Conservation (phyloP, 2,113 vertebrate genomes). For the Catharus bicknelli region DNA sequence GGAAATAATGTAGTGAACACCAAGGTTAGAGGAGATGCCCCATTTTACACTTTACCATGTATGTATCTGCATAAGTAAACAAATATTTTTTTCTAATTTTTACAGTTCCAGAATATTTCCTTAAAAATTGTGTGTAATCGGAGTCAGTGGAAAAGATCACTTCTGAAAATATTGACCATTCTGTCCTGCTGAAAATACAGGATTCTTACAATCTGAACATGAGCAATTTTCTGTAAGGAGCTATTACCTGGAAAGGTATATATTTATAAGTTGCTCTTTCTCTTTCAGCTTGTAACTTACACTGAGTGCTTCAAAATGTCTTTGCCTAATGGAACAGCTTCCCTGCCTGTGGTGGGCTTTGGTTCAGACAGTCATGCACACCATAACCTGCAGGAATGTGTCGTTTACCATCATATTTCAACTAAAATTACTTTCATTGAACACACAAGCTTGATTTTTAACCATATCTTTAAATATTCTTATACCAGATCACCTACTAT, state of each 20-base stretch:
- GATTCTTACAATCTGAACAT: not conserved
- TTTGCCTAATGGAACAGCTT: not conserved
- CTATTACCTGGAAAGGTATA: not conserved
- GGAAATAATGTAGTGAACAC: rapidly evolving
- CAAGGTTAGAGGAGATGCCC: rapidly evolving
- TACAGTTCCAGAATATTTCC: not conserved
- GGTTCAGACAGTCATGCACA: not conserved
- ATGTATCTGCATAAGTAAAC: not conserved
- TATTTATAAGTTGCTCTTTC: not conserved
- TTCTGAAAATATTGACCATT: not conserved
- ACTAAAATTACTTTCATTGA: not conserved
- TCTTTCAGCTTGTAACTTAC: not conserved
- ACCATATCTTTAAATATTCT: not conserved
- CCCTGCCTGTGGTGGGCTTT: not conserved
- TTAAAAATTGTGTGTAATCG: not conserved
- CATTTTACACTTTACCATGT: not conserved
- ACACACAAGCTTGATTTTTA: not conserved
- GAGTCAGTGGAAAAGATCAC: not conserved
- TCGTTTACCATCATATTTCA: not conserved
- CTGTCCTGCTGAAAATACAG: not conserved
- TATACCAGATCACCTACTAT: not conserved
- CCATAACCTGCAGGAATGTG: not conserved
- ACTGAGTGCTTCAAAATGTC: not conserved
- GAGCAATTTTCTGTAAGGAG: not conserved
- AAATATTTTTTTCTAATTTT: not conserved